Evolutionary conservation across 2,797 vertebrate genomes (phyloP).

Genomic region (Lophotriccus pileatus): DNA sequence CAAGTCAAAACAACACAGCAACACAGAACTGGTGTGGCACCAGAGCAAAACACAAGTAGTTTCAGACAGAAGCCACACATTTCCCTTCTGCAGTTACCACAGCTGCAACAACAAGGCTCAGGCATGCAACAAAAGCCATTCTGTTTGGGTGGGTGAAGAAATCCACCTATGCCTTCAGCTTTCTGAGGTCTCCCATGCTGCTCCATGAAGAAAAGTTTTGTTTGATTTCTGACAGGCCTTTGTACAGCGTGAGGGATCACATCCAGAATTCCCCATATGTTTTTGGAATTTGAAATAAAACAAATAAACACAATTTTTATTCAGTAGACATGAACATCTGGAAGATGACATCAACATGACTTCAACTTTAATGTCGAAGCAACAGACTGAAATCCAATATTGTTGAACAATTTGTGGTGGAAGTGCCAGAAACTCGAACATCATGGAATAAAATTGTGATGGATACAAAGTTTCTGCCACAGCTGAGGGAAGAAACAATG

Average conservation of each 20-base stretch:
- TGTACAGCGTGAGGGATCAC: background rate
- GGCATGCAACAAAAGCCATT: background rate
- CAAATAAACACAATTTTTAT: conserved; percentile 51
- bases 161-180: conserved; percentile 36
- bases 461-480: background rate
- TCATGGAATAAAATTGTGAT: background rate
- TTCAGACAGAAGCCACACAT: background rate
- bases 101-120: conserved; percentile 49
- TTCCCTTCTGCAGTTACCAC: background rate
- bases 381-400: conserved; percentile 24
- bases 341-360: conserved; percentile 62
- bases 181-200: background rate
- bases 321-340: conserved; percentile 56
- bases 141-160: background rate
- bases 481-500: background rate
- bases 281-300: conserved; percentile 47
- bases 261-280: conserved; percentile 31
- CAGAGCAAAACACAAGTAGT: background rate
- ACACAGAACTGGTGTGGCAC: background rate
- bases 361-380: conserved; percentile 51
- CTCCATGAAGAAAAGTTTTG: conserved; percentile 23
- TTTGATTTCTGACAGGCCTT: conserved; percentile 45
- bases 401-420: background rate
- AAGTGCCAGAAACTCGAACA: conserved; percentile 11
- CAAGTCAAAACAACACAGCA: background rate